phyloP scores from a whole-genome alignment of 2,888 invertebrate species.

The Ophraella communa region DNA sequence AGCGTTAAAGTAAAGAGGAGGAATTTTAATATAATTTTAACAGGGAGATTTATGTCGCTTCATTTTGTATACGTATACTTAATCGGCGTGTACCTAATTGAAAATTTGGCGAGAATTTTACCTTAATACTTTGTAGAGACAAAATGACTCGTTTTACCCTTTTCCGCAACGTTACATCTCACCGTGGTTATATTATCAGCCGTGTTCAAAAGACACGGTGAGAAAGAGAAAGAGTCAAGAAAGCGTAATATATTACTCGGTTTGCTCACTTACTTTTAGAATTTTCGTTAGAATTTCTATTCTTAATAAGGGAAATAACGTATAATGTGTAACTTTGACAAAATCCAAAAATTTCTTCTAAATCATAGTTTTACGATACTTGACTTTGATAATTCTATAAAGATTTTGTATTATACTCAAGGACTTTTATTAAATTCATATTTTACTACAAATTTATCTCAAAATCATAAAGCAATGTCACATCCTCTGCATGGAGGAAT shows the following conservation, averaged over 20 bases:
- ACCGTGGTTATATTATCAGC: conserved; percentile 30
- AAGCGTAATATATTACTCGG: conserved; percentile 29
- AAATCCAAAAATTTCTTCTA: conserved; percentile 20
- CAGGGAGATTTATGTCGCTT: conserved; percentile 49
- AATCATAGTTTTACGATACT: too few relatives aligned
- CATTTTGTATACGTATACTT: conserved; percentile 44
- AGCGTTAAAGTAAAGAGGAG: background rate
- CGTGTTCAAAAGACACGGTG: conserved; percentile 21
- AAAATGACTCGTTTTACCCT: conserved; percentile 42
- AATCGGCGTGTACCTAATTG: conserved; percentile 53
- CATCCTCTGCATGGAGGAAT: too few relatives aligned
- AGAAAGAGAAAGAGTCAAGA: conserved; percentile 17
- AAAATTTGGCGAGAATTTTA: conserved; percentile 47
- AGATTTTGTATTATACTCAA: too few relatives aligned
- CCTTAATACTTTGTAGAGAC: conserved; percentile 42
- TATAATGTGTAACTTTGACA: conserved; percentile 15
- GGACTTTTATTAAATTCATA: too few relatives aligned
- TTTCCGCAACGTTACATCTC: conserved; percentile 38
- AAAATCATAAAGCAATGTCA: too few relatives aligned
- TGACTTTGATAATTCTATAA: too few relatives aligned
- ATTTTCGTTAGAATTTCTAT: conserved; percentile 20
- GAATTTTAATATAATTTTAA: conserved; percentile 35
- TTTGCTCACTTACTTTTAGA: conserved; percentile 19
- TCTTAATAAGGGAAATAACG: conserved; percentile 19
- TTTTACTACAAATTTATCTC: too few relatives aligned